Evolutionary conservation across 37 sponge, comb jelly and placozoan genomes (phyloP).

Genomic region (Beroe ovata): DNA sequence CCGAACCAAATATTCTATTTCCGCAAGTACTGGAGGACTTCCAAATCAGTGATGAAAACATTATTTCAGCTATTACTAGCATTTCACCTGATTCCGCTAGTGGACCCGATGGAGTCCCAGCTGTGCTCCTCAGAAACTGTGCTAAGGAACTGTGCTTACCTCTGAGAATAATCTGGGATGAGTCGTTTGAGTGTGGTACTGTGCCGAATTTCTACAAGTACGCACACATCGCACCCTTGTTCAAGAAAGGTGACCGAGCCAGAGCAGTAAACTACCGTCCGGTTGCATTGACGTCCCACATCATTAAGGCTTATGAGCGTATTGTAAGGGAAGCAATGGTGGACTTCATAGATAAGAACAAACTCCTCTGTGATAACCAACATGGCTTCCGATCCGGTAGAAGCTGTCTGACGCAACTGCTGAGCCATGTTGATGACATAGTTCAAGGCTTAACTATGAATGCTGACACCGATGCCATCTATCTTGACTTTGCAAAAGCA

Average conservation of each 20-base stretch:
- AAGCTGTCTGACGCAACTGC: too few relatives aligned
- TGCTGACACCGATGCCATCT: background rate
- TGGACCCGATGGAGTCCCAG: conserved; percentile 11
- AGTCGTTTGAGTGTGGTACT: conserved; percentile 19
- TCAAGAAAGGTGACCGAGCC: conserved; percentile 3
- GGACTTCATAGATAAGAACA: too few relatives aligned
- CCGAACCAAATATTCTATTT: background rate
- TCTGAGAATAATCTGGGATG: background rate
- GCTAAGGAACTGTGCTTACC: background rate
- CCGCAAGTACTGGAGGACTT: conserved; percentile 1
- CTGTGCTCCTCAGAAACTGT: background rate
- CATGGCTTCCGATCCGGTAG: too few relatives aligned
- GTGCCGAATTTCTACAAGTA: conserved; percentile 15
- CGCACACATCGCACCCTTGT: background rate
- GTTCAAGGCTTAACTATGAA: background rate
- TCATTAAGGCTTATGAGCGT: background rate
- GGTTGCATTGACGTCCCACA: background rate
- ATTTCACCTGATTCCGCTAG: background rate
- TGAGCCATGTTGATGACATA: too few relatives aligned
- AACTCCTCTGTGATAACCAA: too few relatives aligned
- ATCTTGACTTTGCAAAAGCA: too few relatives aligned
- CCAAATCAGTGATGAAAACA: background rate
- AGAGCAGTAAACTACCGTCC: background rate
- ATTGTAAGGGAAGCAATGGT: background rate
- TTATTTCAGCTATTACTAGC: background rate